Percentiles rank a stretch among this genome's conserved stretches.
Evolutionary conservation across 2,113 vertebrate genomes (phyloP).

Genomic region (Petrocephalus zakoni): DNA sequence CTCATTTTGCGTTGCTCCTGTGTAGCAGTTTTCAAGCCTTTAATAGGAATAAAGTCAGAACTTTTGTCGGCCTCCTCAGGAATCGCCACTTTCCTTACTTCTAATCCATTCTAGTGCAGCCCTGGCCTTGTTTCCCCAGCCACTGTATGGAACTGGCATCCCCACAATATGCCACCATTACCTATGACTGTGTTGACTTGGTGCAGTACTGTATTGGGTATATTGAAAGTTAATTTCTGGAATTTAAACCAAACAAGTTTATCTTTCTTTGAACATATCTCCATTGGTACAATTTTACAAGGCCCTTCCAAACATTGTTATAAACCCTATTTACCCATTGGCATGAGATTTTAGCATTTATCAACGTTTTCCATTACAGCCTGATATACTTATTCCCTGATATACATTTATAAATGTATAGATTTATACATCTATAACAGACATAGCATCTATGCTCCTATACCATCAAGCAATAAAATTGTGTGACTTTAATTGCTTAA

Average conservation of each 20-base stretch:
- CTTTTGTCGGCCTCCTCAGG: background rate
- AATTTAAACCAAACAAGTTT: background rate
- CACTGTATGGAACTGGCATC: background rate
- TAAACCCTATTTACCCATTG: background rate
- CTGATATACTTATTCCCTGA: background rate
- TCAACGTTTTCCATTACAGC: background rate
- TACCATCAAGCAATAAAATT: background rate
- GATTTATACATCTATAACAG: background rate
- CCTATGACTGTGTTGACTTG: background rate
- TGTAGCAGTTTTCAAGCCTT: background rate
- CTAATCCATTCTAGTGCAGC: background rate
- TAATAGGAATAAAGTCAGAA: background rate
- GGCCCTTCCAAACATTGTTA: background rate
- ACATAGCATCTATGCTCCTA: background rate
- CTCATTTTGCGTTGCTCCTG: background rate
- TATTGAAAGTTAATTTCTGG: background rate
- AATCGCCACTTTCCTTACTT: background rate
- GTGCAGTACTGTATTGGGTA: background rate
- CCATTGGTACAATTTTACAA: background rate
- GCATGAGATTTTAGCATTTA: background rate
- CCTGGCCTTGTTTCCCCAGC: background rate
- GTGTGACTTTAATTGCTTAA: background rate
- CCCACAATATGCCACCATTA: background rate
- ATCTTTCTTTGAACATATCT: background rate
- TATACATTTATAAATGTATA: background rate